Evolutionary conservation across 2,888 invertebrate genomes (phyloP).

Genomic region (Melangyna quadrimaculata): DNA sequence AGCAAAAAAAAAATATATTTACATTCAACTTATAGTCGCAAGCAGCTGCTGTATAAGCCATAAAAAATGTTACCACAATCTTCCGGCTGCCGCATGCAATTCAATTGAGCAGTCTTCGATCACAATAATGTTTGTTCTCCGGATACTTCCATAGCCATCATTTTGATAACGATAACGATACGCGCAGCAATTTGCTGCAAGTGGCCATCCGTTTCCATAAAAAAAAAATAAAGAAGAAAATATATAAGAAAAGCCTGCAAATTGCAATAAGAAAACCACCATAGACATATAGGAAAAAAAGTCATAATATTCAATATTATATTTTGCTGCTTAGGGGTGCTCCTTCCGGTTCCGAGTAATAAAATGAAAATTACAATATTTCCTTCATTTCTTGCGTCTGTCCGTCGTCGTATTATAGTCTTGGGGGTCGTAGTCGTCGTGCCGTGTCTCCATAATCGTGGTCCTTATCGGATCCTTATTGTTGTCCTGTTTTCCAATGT

Average conservation of each 20-base stretch:
- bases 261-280: constrained; percentile 20
- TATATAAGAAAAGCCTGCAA: constrained; percentile 4
- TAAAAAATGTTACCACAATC: not conserved
- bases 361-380: constrained; percentile 69
- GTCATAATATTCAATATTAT: constrained; percentile 65
- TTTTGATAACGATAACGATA: constrained; percentile 37
- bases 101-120: constrained; percentile 47
- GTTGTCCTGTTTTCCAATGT: constrained; percentile 36
- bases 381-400: not conserved
- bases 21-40: constrained; percentile 21
- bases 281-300: constrained; percentile 14
- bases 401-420: not conserved
- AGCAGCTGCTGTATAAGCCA: constrained; percentile 14
- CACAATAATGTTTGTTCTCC: constrained; percentile 36
- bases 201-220: constrained; percentile 10
- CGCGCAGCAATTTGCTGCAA: constrained; percentile 39
- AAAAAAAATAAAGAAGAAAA: not conserved
- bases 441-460: constrained; percentile 13
- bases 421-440: not conserved
- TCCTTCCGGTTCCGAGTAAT: constrained; percentile 43
- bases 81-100: not conserved
- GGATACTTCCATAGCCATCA: constrained; percentile 47
- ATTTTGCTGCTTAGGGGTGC: constrained; percentile 43
- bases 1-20: not conserved
- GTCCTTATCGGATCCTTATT: constrained; percentile 47